phyloP scores from a whole-genome alignment of 1,140 invertebrate species.

The Neelides sp. region DNA sequence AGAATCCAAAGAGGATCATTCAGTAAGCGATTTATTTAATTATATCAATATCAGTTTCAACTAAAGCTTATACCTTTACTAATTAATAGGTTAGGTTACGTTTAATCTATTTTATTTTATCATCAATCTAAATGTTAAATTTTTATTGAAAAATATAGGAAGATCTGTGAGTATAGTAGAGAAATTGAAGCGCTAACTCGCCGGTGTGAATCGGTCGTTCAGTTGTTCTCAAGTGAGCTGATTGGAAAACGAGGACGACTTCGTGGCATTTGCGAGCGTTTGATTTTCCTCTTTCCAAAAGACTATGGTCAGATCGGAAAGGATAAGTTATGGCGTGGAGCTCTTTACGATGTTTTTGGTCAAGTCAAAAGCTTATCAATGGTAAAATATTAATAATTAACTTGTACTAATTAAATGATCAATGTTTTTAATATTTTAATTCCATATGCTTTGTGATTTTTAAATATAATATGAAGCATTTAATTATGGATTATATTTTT shows the following conservation, averaged over 20 bases:
- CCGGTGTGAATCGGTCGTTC: background rate
- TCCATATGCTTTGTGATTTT: background rate
- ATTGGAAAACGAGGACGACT: slow-evolving; percentile 7
- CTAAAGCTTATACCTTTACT: too few species aligned
- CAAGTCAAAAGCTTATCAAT: slow-evolving; percentile 14
- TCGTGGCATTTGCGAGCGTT: slow-evolving; percentile 17
- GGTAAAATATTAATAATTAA: slow-evolving; percentile 10
- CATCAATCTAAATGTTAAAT: too few species aligned
- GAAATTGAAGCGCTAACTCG: background rate
- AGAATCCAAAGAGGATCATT: too few species aligned
- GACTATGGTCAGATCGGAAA: slow-evolving; percentile 9
- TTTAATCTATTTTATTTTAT: too few species aligned
- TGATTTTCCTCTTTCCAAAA: slow-evolving; percentile 12
- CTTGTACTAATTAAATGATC: background rate
- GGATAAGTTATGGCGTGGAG: slow-evolving; percentile 24
- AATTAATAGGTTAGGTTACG: too few species aligned
- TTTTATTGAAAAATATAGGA: too few species aligned
- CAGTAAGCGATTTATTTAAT: too few species aligned
- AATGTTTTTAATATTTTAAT: background rate
- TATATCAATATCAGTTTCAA: too few species aligned
- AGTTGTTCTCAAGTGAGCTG: slow-evolving; percentile 21
- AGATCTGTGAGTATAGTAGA: background rate
- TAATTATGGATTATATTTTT: slow-evolving; percentile 1
- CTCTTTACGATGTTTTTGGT: slow-evolving; percentile 19
- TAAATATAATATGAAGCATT: background rate